Evolutionary conservation across 2,113 vertebrate genomes (phyloP), one percentile per base, ranked within the genome.

Genomic region (Strix aluco): DNA sequence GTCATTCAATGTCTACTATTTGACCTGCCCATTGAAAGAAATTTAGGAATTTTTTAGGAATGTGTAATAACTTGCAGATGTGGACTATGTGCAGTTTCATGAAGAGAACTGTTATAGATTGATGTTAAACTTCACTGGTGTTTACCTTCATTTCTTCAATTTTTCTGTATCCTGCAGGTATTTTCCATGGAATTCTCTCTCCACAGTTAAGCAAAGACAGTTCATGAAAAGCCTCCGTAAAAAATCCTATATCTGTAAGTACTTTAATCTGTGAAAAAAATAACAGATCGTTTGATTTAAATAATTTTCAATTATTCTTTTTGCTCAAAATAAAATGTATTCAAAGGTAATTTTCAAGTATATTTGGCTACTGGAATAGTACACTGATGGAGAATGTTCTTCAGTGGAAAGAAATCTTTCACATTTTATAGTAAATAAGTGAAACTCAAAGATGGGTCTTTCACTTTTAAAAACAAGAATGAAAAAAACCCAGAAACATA

Each of bases 211-310:
- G 97, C 59, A 95, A 96, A 27, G 34, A 85, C 9, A 98, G 20
- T 67, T 98, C 98, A 94, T 96, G 54, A 94, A 97, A 98, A 66
- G 98, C 98, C 82, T 98, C 98, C 1, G 82, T 94, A 97, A 98
- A 98, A 92, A 98, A 98, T 84, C 97, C 90, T 92, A 98, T 94
- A 72, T 99, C 98, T 94, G 96, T 92, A 62, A 99, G 98, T 38
- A 98, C 97, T 96, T 98, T 97, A 34, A 98, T 84, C 98, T 99
- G 74, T 79, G 88, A 97, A 97, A 54, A 54, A 81, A 96, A 94
- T 38, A 93, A 67, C 26, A 97, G 58, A 95, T 42, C 21, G 38
- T 65, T 86, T 46, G 3, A 88, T 91, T 86, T 79, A 38, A 87
- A 46, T 67, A 73, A 15, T 70, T 73, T 55, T 26, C n/a, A 92